Evolutionary conservation across 2,113 vertebrate genomes (phyloP).

Genomic region (Paratilapia polleni): DNA sequence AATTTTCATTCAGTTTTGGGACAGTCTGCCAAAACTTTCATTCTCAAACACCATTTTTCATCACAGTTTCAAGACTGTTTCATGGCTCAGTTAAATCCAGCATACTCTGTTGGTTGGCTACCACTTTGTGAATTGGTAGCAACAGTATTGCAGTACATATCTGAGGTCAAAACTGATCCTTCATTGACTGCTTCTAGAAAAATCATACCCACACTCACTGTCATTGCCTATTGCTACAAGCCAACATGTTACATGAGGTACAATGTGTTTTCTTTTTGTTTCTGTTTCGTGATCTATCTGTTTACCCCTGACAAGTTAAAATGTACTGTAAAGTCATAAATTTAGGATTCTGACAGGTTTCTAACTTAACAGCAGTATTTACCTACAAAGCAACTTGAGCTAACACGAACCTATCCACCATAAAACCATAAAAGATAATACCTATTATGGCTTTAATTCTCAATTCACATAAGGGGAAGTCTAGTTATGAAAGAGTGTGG

Average conservation of each 20-base stretch:
- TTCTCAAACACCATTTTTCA: background rate
- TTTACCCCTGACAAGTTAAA: background rate
- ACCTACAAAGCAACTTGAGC: background rate
- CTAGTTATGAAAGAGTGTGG: background rate
- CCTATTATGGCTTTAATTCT: background rate
- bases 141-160: too few species aligned
- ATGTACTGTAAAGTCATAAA: background rate
- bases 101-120: background rate
- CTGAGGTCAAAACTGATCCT: background rate
- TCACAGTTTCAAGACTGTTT: background rate
- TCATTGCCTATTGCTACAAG: background rate
- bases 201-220: background rate
- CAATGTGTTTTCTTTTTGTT: background rate
- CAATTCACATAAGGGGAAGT: background rate
- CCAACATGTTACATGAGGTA: background rate
- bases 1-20: background rate
- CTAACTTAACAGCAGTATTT: background rate
- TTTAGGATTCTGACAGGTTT: background rate
- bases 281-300: background rate
- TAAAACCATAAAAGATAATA: background rate
- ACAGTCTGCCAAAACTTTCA: background rate
- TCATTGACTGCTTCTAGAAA: background rate
- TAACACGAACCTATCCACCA: background rate
- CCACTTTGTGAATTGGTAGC: too few species aligned
- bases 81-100: background rate